Evolutionary conservation across 1,140 invertebrate species (phyloP).

Genomic region (Bombus huntii): DNA sequence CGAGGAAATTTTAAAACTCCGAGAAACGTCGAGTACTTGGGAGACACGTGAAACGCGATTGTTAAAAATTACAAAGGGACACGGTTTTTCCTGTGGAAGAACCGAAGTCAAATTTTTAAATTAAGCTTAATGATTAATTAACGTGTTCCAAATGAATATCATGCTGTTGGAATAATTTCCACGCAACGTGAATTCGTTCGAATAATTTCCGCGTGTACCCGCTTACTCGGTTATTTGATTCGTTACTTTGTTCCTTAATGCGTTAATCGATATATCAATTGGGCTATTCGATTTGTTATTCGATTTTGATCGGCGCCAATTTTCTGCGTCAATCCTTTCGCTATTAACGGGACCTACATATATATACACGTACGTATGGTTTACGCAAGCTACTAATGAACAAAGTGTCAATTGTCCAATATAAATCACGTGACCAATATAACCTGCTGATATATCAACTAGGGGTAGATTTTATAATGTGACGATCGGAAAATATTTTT

Average conservation of each 20-base stretch:
- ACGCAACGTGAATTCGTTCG: background rate
- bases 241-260: background rate
- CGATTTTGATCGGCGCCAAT: background rate
- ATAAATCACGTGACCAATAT: background rate
- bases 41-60: background rate
- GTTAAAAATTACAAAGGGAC: background rate
- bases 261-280: conserved; percentile 1
- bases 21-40: background rate
- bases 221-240: background rate
- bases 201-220: background rate
- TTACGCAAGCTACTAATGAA: background rate
- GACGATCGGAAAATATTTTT: background rate
- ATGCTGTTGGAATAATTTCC: background rate
- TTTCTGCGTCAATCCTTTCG: background rate
- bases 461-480: too few species aligned
- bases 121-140: background rate
- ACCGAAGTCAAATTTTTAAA: background rate
- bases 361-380: background rate
- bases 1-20: background rate
- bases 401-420: background rate
- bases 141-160: background rate
- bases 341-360: background rate
- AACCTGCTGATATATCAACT: background rate
- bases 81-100: too few species aligned
- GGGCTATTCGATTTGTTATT: background rate